phyloP scores from a whole-genome alignment of 2,797 vertebrate genomes.

The Malurus splendens region DNA sequence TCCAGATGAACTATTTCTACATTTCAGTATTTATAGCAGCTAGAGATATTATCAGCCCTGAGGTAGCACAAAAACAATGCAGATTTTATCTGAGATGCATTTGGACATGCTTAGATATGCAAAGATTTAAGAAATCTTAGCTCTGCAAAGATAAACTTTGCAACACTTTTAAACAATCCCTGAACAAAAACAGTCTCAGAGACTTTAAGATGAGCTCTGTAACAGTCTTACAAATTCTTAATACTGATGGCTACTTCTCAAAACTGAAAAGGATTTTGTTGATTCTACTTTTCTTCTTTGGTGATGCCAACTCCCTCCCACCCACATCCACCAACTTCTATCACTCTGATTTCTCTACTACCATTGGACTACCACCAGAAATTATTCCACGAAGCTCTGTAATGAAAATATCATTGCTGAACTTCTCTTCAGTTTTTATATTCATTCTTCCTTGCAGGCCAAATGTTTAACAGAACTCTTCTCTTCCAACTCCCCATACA shows the following conservation, averaged over 20 bases:
- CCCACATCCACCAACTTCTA: neutral
- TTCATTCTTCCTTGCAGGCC: neutral
- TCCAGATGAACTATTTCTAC: neutral
- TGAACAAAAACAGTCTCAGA: neutral
- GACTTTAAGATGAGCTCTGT: neutral
- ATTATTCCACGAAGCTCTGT: neutral
- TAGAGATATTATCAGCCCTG: neutral
- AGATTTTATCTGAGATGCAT: neutral
- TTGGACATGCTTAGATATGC: neutral
- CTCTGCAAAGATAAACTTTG: neutral
- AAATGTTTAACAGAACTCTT: neutral
- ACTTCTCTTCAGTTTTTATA: neutral
- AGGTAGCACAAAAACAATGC: neutral
- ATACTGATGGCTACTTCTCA: neutral
- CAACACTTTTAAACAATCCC: neutral
- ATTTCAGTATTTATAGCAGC: neutral
- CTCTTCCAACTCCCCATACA: neutral
- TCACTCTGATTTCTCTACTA: neutral
- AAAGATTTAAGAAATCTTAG: neutral
- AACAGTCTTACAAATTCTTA: neutral
- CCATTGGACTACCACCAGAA: neutral
- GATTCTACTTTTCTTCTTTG: neutral
- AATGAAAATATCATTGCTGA: neutral
- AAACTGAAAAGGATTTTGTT: neutral
- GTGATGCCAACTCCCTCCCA: neutral